These are phyloP conservation scores for Bombyx mandarina DNA, from an alignment of 1,140 invertebrate species.

Conservation along the genomic window DNA sequence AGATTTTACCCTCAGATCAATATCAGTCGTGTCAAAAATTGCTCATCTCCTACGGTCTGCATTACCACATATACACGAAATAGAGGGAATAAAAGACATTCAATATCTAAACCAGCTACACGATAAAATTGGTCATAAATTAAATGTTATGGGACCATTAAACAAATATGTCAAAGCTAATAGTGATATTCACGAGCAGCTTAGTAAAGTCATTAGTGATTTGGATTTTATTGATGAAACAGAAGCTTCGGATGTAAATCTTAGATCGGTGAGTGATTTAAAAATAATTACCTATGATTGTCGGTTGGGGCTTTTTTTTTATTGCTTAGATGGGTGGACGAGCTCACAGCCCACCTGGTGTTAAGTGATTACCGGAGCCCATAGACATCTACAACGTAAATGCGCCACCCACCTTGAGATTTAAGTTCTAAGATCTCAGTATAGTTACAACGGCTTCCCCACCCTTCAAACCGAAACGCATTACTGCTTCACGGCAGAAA, in stretches of 20 bases:
- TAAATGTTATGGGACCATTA: constrained; percentile 28
- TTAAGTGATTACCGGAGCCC: too few relatives aligned
- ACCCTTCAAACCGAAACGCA: too few relatives aligned
- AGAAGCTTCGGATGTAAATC: constrained; percentile 27
- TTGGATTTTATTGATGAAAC: constrained; percentile 24
- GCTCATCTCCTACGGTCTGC: constrained; percentile 33
- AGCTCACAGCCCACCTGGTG: too few relatives aligned
- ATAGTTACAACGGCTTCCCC: too few relatives aligned
- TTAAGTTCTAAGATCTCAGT: too few relatives aligned
- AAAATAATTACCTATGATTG: too few relatives aligned
- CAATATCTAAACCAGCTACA: constrained; percentile 33
- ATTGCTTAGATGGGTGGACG: too few relatives aligned
- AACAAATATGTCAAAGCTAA: constrained; percentile 27
- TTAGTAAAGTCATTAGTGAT: constrained; percentile 21
- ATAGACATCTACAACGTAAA: too few relatives aligned
- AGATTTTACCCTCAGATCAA: constrained; percentile 27
- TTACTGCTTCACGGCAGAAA: too few relatives aligned
- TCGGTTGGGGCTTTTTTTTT: too few relatives aligned
- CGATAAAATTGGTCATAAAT: constrained; percentile 32
- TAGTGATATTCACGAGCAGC: constrained; percentile 14
- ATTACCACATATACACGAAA: constrained; percentile 43
- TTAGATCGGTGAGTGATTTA: constrained; percentile 27
- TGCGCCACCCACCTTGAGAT: too few relatives aligned
- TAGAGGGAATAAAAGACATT: constrained; percentile 34
- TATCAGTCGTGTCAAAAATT: constrained; percentile 32